Evolutionary conservation across 2,113 vertebrate genomes (phyloP).

Genomic region (Corythornis cristatus): DNA sequence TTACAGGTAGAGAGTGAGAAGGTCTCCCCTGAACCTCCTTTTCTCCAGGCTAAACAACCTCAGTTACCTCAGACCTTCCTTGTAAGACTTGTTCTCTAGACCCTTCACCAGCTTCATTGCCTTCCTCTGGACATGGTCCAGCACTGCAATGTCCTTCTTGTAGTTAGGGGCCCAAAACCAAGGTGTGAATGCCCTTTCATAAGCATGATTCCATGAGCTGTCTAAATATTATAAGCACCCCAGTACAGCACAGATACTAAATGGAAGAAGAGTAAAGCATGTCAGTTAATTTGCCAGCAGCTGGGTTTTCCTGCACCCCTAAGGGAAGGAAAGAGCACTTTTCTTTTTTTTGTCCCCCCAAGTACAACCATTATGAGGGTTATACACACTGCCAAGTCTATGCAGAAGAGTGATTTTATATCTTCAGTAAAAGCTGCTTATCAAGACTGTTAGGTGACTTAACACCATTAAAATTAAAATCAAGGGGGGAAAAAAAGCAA

Average conservation of each 20-base stretch:
- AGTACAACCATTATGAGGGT: background rate
- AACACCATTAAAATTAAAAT: background rate
- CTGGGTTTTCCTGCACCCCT: background rate
- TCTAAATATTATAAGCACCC: background rate
- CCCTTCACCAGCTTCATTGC: no score
- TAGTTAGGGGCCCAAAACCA: no score
- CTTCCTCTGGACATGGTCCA: no score
- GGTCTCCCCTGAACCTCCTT: no score
- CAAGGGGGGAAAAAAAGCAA: rapidly evolving
- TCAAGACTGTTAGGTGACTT: background rate
- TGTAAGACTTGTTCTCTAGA: no score
- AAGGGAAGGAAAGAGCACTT: background rate
- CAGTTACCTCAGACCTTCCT: no score
- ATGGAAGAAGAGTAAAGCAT: background rate
- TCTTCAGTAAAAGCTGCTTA: background rate
- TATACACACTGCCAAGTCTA: background rate
- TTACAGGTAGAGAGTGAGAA: no score
- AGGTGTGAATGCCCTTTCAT: background rate
- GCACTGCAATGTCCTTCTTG: no score
- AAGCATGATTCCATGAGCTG: background rate
- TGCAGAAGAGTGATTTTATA: background rate
- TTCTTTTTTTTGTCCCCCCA: background rate
- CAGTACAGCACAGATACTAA: background rate
- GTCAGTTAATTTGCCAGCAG: background rate
- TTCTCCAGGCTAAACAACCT: no score